Conservation (phyloP, 92 coral and sea anemone genomes). For the Bergia sp. region DNA sequence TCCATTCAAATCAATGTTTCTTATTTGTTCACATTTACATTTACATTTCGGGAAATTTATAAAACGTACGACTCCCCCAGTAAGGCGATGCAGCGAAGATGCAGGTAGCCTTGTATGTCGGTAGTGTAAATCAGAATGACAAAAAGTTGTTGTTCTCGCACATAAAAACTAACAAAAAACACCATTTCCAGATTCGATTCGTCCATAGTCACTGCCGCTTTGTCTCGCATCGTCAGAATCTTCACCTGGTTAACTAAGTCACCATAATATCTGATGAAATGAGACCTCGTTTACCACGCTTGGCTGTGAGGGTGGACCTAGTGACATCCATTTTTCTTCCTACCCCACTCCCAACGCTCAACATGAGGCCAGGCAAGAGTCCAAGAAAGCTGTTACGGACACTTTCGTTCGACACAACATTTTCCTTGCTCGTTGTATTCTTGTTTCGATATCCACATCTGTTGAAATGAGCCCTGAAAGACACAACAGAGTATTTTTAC, state of each 20-base stretch:
- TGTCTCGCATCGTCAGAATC: neutral
- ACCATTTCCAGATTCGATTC: neutral
- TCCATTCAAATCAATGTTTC: neutral
- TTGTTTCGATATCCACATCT: constrained; percentile 99
- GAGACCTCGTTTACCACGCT: neutral
- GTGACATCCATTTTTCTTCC: neutral
- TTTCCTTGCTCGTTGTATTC: constrained; percentile 99
- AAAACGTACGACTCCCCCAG: neutral
- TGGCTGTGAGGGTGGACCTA: neutral
- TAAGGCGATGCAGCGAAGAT: too few relatives aligned
- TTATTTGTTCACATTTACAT: neutral
- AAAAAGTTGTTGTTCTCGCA: neutral
- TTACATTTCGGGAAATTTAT: too few relatives aligned
- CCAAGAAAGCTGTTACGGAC: constrained; percentile 64
- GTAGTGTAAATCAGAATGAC: neutral
- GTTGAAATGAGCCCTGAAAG: constrained; percentile 95
- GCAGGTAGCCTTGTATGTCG: too few relatives aligned
- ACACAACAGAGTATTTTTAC: neutral
- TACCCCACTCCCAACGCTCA: neutral
- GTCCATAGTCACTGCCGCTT: neutral
- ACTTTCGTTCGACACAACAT: constrained; percentile 94
- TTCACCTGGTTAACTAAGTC: neutral
- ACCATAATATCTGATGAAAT: neutral
- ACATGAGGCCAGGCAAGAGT: neutral
- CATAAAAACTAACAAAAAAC: too few relatives aligned